Evolutionary conservation across 64 coral and sea anemone species (phyloP).

Genomic region (Exaiptasia diaphana): DNA sequence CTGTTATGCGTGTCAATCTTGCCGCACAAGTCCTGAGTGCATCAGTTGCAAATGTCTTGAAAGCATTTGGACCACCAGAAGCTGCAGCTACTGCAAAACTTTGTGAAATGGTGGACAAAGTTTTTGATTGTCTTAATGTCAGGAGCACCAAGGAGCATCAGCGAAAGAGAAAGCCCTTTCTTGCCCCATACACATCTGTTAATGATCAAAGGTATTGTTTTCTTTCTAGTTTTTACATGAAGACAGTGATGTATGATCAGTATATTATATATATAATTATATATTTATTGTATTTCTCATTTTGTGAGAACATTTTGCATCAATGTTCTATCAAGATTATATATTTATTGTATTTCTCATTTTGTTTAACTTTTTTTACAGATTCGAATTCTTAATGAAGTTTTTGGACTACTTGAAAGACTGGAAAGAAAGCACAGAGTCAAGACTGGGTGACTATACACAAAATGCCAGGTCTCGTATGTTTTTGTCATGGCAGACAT

Average conservation of each 20-base stretch:
- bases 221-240: too few relatives aligned
- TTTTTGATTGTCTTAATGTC: conserved; percentile 36
- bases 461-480: conserved; percentile 27
- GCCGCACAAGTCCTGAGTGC: conserved; percentile 41
- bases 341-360: background rate
- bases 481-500: conserved; percentile 42
- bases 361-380: background rate
- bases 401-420: conserved; percentile 28
- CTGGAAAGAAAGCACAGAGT: conserved; percentile 41
- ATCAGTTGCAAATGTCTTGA: conserved; percentile 26
- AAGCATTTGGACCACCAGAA: conserved; percentile 26
- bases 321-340: conserved; percentile 17
- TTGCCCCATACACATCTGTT: background rate
- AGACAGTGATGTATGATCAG: too few relatives aligned
- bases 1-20: conserved; percentile 26
- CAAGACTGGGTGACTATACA: conserved; percentile 1
- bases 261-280: too few relatives aligned
- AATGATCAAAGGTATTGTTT: background rate
- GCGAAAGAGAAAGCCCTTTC: background rate
- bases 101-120: conserved; percentile 31
- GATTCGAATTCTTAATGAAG: background rate
- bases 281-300: too few relatives aligned
- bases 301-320: conserved; percentile 5
- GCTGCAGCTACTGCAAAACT: conserved; percentile 11
- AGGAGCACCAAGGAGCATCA: conserved; percentile 16